phyloP scores from a whole-genome alignment of 1,140 invertebrate species.

The Anastrepha ludens region DNA sequence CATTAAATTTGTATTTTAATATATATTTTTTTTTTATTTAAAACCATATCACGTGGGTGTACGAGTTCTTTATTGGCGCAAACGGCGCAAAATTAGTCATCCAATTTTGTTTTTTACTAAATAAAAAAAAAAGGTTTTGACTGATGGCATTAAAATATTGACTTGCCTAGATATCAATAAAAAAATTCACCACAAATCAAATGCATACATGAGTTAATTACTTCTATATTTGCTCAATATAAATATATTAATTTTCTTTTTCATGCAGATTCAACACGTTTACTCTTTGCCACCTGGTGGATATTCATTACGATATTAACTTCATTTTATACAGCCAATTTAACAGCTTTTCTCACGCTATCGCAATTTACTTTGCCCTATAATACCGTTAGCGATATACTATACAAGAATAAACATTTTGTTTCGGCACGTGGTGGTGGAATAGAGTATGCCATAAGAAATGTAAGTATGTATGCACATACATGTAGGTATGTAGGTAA shows the following conservation, averaged over 20 bases:
- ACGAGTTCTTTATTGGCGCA: no score
- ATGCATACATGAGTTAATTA: not conserved
- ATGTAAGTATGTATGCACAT: conserved; percentile 74
- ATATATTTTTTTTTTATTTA: no score
- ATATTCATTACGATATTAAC: conserved; percentile 90
- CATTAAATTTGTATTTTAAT: no score
- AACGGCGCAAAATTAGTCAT: no score
- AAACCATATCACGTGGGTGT: no score
- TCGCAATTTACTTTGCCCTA: conserved; percentile 88
- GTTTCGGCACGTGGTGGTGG: conserved; percentile 80
- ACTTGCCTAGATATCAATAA: no score
- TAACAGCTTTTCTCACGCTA: conserved; percentile 90
- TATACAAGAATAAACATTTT: conserved; percentile 81
- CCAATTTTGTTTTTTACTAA: no score
- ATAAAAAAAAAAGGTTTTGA: no score
- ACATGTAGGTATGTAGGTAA: not conserved
- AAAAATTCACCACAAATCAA: no score
- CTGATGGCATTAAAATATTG: no score
- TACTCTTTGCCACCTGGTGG: conserved; percentile 94
- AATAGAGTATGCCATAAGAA: conserved; percentile 79
- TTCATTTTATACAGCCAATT: conserved; percentile 93
- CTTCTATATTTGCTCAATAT: conserved; percentile 14
- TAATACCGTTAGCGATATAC: conserved; percentile 81
- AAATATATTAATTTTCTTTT: conserved; percentile 14
- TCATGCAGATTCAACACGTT: conserved; percentile 83